A percentile compares a stretch with the other conserved stretches of the same genome.
Conservation (phyloP, 2,888 invertebrate genomes). For the Leucania comma region DNA sequence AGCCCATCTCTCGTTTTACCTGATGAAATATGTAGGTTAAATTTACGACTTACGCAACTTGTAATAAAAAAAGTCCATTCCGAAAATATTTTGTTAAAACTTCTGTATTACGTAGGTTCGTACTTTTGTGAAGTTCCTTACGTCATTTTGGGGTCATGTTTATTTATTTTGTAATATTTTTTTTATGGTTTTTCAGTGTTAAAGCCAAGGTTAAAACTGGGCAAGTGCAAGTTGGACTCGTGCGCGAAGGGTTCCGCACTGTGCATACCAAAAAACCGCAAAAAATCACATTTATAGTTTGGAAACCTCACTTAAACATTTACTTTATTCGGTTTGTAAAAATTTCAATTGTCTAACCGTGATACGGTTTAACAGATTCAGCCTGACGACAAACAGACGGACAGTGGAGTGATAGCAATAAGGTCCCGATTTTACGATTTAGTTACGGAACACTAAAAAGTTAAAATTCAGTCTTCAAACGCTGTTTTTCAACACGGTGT, state of each 20-base stretch:
- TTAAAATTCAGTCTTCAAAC: not conserved
- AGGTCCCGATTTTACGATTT: too few relatives aligned
- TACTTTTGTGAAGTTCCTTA: constrained; percentile 36
- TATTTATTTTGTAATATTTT: constrained; percentile 25
- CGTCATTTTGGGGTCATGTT: constrained; percentile 14
- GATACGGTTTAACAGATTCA: too few relatives aligned
- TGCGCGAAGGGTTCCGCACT: too few relatives aligned
- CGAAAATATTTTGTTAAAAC: constrained; percentile 54
- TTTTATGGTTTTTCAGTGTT: not conserved
- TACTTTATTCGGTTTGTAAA: too few relatives aligned
- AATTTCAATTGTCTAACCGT: too few relatives aligned
- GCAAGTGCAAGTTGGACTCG: too few relatives aligned
- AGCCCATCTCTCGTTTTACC: constrained; percentile 60
- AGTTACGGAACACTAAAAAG: too few relatives aligned
- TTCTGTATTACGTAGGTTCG: constrained; percentile 35
- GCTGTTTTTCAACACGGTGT: not conserved
- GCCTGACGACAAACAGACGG: too few relatives aligned
- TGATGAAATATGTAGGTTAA: constrained; percentile 63
- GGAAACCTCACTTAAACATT: too few relatives aligned
- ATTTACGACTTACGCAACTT: constrained; percentile 60
- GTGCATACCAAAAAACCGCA: too few relatives aligned
- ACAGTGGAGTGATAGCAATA: too few relatives aligned
- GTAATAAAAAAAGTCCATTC: constrained; percentile 56
- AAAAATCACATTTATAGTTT: too few relatives aligned
- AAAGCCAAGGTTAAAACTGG: not conserved